Evolutionary conservation across 2,797 vertebrate species (phyloP), one percentile per base, ranked within the genome.

Genomic region (Chelidonichthys spinosus): DNA sequence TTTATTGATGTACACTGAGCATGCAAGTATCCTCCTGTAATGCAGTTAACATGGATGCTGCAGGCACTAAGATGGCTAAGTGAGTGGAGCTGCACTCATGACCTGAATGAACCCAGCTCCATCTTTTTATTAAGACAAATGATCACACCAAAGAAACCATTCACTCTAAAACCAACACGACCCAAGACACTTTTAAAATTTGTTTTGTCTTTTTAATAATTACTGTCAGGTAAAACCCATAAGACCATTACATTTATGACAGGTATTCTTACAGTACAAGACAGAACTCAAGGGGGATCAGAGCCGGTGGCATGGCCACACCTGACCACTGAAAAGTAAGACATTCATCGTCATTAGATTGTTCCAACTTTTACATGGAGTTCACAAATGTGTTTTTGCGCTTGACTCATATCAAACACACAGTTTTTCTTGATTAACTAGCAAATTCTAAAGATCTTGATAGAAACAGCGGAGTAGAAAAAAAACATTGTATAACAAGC

Each of bases 301-400:
- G 90, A 85, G 88, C 79, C 66, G 61, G 86, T 84, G 85, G 85
- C 87, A 80, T 81, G 81, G 91, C 91, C 90, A 90, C 82, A 81
- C 47, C 85, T 83, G 90, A 88, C 90, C 89, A 44, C 85, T 92
- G 84, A 83, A 91, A 92, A 92, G 88, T 92, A 92, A 95, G 91
- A 95, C 94, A 95, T 95, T 95, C 94, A 94, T 91, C 77, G 94
- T 94, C 95, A 95, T 93, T 89, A 93, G 94, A 95, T 94, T 94
- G 93, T 95, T 94, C 90, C 82, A 82, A 93, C 91, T 91, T 91
- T 92, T 77, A 92, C 87, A 82, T 84, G 84, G 86, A 92, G 90
- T 90, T 92, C 89, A 93, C 91, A 92, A 93, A 92, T 89, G 85
- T 82, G 83, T 78, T 88, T 50, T 82, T 86, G 89, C 80, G 82